A percentile compares a stretch with the other conserved stretches of the same genome.
These are phyloP conservation scores for Aphis craccivora DNA, from an alignment of 1,140 invertebrate species.

Conservation along the genomic window DNA sequence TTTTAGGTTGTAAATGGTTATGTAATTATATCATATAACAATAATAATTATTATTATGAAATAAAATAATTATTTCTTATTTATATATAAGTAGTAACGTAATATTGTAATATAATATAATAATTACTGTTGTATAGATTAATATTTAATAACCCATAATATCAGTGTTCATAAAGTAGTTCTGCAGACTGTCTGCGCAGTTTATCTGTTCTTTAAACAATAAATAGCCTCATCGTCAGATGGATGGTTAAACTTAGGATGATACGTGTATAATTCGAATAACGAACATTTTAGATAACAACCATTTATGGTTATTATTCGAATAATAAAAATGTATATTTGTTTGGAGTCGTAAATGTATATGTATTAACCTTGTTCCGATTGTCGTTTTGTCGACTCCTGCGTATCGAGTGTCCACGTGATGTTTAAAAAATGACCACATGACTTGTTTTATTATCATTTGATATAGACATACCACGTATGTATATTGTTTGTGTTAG, in stretches of 20 bases:
- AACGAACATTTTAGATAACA: conserved; percentile 29
- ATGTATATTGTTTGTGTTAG: not conserved
- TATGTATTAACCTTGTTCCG: conserved; percentile 23
- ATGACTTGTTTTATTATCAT: conserved; percentile 36
- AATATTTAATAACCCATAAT: not conserved
- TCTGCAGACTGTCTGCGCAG: not conserved
- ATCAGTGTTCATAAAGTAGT: not conserved
- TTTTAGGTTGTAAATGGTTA: conserved; percentile 22
- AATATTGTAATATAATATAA: conserved; percentile 10
- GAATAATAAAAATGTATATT: conserved; percentile 30
- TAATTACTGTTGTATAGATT: not conserved
- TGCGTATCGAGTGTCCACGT: conserved; percentile 32
- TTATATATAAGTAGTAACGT: conserved; percentile 9
- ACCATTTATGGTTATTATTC: conserved; percentile 31
- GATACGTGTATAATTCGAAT: not conserved
- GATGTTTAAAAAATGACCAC: conserved; percentile 27
- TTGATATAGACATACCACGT: not conserved
- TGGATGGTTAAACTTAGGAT: not conserved
- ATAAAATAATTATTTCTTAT: not conserved
- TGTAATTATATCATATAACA: conserved; percentile 23
- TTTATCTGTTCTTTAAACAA: not conserved
- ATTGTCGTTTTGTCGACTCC: conserved; percentile 24
- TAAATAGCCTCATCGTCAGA: conserved; percentile 8
- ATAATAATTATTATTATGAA: conserved; percentile 26
- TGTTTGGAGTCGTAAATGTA: conserved; percentile 21